Percentiles rank a stretch among this genome's conserved stretches.
phyloP scores from a whole-genome alignment of 2,888 invertebrate genomes.

The Idaea biselata region DNA sequence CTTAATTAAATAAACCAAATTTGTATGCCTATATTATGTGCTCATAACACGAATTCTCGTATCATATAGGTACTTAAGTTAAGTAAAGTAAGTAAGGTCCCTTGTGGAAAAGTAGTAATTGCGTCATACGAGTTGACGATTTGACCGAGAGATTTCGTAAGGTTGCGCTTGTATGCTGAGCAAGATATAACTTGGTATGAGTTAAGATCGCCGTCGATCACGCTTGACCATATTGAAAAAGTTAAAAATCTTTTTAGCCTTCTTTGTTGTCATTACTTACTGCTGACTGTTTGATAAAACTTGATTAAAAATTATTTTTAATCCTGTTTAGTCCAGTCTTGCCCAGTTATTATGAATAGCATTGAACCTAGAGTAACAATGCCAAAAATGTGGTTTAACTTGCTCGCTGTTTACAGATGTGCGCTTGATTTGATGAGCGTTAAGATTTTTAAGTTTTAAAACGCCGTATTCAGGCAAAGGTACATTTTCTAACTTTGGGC shows the following conservation, averaged over 20 bases:
- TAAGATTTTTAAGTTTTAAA: too few species aligned
- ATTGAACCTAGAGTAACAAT: not conserved
- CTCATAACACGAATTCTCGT: not conserved
- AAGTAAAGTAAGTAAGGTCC: not conserved
- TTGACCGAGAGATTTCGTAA: constrained; percentile 40
- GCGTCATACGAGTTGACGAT: constrained; percentile 36
- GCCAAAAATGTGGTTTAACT: too few species aligned
- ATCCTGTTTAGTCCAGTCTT: too few species aligned
- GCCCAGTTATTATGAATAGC: not conserved
- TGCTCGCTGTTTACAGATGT: too few species aligned
- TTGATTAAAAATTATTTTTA: too few species aligned
- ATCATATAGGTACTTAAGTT: not conserved
- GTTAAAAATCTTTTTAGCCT: not conserved
- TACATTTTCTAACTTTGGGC: too few species aligned
- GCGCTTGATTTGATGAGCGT: too few species aligned
- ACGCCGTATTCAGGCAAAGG: too few species aligned
- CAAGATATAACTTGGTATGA: constrained; percentile 25
- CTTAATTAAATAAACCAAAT: too few species aligned
- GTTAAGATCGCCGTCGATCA: not conserved
- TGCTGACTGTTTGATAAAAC: too few species aligned
- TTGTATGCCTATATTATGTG: not conserved
- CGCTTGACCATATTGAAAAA: too few species aligned
- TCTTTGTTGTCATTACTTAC: not conserved
- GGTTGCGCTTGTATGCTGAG: constrained; percentile 23
- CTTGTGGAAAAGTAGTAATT: constrained; percentile 24